These are phyloP conservation scores for Drosophila mayri DNA, from an alignment of 1,140 invertebrate species.

Conservation along the genomic window DNA sequence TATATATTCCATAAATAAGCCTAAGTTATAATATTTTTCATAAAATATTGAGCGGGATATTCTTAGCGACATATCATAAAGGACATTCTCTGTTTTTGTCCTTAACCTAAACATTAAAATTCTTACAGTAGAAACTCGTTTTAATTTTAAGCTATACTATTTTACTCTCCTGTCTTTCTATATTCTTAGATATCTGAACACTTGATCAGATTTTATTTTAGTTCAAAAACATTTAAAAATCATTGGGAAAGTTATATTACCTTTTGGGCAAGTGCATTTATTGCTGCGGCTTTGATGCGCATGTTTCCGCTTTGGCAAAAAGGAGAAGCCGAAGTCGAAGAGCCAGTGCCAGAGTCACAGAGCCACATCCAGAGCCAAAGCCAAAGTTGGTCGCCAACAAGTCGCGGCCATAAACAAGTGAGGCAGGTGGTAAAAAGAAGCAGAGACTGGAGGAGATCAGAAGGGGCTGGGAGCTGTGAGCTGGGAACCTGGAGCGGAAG, in stretches of 20 bases:
- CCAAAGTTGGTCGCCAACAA: slow-evolving; percentile 55
- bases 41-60: too few relatives aligned
- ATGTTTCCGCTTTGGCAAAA: slow-evolving; percentile 50
- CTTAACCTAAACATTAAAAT: too few relatives aligned
- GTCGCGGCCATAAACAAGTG: slow-evolving; percentile 59
- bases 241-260: background rate
- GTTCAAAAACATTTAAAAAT: too few relatives aligned
- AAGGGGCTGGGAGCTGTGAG: background rate
- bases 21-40: too few relatives aligned
- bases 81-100: too few relatives aligned
- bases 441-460: background rate
- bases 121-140: too few relatives aligned
- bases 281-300: slow-evolving; percentile 39
- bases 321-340: slow-evolving; percentile 13
- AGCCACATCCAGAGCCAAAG: slow-evolving; percentile 13
- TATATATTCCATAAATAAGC: too few relatives aligned
- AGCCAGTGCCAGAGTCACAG: slow-evolving; percentile 8
- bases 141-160: too few relatives aligned
- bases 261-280: slow-evolving; percentile 10
- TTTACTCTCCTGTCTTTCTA: too few relatives aligned
- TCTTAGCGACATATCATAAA: too few relatives aligned
- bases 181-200: background rate
- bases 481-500: slow-evolving; percentile 24
- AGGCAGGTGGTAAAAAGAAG: slow-evolving; percentile 62
- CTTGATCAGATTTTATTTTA: too few relatives aligned